These are phyloP conservation scores for Muscina levida DNA, from an alignment of 2,888 invertebrate species.

Conservation along the genomic window DNA sequence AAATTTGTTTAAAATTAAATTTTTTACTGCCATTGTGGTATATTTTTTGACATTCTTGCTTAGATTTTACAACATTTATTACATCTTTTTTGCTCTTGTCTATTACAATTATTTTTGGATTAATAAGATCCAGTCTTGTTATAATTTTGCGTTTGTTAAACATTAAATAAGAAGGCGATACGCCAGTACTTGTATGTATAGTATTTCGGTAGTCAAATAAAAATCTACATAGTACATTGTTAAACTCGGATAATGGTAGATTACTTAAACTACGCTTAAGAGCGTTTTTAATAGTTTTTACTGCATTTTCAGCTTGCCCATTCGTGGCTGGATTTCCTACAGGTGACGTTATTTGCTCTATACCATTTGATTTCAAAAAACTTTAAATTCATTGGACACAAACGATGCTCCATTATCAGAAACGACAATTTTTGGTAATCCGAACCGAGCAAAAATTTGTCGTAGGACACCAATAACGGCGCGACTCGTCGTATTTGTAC, in stretches of 20 bases:
- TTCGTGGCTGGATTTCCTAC: neutral
- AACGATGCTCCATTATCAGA: conserved; percentile 45
- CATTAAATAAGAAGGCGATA: conserved; percentile 7
- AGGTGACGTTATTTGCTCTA: conserved; percentile 57
- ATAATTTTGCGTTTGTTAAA: no score
- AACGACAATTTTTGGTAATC: neutral
- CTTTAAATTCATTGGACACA: conserved; percentile 66
- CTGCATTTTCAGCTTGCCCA: conserved; percentile 28
- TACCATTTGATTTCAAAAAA: conserved; percentile 59
- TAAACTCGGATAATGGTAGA: neutral
- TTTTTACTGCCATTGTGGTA: conserved; percentile 36
- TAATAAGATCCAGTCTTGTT: no score
- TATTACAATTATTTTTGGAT: neutral
- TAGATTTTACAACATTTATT: conserved; percentile 27
- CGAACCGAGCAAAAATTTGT: neutral
- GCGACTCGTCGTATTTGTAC: neutral
- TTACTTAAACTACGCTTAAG: conserved; percentile 31
- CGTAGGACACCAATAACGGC: neutral
- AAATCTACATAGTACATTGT: conserved; percentile 56
- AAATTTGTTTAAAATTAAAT: conserved; percentile 40
- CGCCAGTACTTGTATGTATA: conserved; percentile 50
- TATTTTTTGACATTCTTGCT: no score
- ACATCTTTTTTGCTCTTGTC: neutral
- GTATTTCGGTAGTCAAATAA: conserved; percentile 61
- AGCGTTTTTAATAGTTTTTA: conserved; percentile 59